Evolutionary conservation across 2,888 invertebrate species (phyloP).

Genomic region (Acanthococcus lagerstroemiae): DNA sequence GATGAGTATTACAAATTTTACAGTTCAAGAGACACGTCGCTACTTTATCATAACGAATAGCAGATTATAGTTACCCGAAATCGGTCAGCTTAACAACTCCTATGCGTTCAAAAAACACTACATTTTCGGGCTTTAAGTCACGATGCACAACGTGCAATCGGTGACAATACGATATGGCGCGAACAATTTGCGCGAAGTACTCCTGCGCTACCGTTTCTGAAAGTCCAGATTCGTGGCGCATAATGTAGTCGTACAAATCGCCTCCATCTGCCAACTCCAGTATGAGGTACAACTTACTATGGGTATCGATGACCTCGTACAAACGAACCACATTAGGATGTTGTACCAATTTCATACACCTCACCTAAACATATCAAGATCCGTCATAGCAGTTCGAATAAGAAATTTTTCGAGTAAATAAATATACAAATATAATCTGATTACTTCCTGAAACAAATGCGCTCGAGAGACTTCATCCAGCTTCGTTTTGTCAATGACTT

Average conservation of each 20-base stretch:
- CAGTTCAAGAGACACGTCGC: neutral
- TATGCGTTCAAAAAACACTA: slow-evolving; percentile 95
- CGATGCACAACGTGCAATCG: slow-evolving; percentile 78
- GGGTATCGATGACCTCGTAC: slow-evolving; percentile 99
- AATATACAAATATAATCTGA: neutral
- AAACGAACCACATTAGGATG: slow-evolving; percentile 97
- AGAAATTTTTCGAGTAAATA: neutral
- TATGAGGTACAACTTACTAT: slow-evolving; percentile 92
- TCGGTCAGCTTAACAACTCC: slow-evolving; percentile 97
- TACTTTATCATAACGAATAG: neutral
- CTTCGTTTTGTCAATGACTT: slow-evolving; percentile 97
- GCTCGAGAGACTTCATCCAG: slow-evolving; percentile 90
- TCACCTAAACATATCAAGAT: slow-evolving; percentile 54
- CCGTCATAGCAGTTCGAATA: no score
- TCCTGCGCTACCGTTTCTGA: slow-evolving; percentile 61
- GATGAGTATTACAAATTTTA: neutral
- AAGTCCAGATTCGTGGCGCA: slow-evolving; percentile 70
- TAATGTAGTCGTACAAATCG: slow-evolving; percentile 96
- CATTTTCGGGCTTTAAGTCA: slow-evolving; percentile 98
- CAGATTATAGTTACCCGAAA: slow-evolving; percentile 61
- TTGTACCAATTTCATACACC: slow-evolving; percentile 98
- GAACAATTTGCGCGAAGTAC: slow-evolving; percentile 94
- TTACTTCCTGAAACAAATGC: slow-evolving; percentile 91
- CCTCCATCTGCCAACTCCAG: slow-evolving; percentile 96
- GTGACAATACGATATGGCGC: slow-evolving; percentile 97